Evolutionary conservation across 2,113 vertebrate species (phyloP).

Genomic region (Thalassoma bifasciatum): DNA sequence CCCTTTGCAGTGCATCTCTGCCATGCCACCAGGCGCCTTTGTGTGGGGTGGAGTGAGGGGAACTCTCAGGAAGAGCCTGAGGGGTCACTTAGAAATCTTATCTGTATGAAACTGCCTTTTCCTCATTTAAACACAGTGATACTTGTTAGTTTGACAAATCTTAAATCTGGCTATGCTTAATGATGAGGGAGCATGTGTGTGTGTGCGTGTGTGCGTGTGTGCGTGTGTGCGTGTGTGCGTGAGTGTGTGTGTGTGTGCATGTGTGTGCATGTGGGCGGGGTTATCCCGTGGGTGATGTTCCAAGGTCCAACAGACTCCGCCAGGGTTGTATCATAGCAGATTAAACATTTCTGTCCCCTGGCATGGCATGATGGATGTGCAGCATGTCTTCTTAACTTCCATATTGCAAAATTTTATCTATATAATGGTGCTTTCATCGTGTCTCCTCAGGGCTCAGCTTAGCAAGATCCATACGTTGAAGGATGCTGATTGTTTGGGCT

Average conservation of each 20-base stretch:
- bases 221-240: too few species aligned
- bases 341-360: slow-evolving; percentile 26
- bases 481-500: slow-evolving; percentile 9
- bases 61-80: slow-evolving; percentile 22
- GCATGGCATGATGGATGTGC: slow-evolving; percentile 52
- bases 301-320: slow-evolving; percentile 13
- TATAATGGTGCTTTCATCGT: slow-evolving; percentile 27
- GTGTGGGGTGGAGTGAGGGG: slow-evolving; percentile 27
- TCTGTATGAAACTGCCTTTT: slow-evolving; percentile 4
- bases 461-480: slow-evolving; percentile 37
- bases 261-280: too few species aligned
- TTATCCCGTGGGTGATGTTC: slow-evolving; percentile 44
- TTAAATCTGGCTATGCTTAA: slow-evolving; percentile 10
- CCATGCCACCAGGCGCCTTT: slow-evolving; percentile 39
- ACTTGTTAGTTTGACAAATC: slow-evolving; percentile 28
- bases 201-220: too few species aligned
- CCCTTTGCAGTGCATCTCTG: slow-evolving; percentile 27
- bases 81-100: slow-evolving; percentile 1
- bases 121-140: neutral
- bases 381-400: slow-evolving; percentile 41
- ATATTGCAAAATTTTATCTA: slow-evolving; percentile 42
- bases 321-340: slow-evolving; percentile 31
- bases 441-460: slow-evolving; percentile 13
- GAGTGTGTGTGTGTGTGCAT: too few species aligned
- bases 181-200: too few species aligned